These are phyloP conservation scores for Holocentrus rufus DNA, from an alignment of 2,797 vertebrate species.

Conservation along the genomic window DNA sequence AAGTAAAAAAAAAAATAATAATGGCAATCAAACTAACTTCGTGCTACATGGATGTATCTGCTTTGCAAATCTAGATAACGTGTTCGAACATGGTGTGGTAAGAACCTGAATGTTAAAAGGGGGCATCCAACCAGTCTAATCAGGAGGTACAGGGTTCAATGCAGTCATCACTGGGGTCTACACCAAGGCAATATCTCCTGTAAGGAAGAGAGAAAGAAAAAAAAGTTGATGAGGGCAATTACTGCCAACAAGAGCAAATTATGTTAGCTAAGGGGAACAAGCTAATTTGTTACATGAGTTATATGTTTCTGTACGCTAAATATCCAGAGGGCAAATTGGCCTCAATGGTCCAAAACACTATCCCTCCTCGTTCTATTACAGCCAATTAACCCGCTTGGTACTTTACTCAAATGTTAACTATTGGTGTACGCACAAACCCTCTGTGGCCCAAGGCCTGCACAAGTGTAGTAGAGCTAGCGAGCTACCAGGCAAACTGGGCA, in stretches of 20 bases:
- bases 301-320: background rate
- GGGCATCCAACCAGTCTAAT: conserved; percentile 86
- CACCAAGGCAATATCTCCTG: conserved; percentile 71
- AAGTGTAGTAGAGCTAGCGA: conserved; percentile 63
- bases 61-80: background rate
- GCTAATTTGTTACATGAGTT: background rate
- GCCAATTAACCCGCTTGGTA: conserved; percentile 24
- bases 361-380: background rate
- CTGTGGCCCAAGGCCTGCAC: conserved; percentile 66
- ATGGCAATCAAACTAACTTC: background rate
- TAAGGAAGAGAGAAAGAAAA: conserved; percentile 50
- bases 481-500: conserved; percentile 43
- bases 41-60: conserved; percentile 26
- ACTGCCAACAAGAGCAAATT: conserved; percentile 66
- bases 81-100: conserved; percentile 41
- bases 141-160: conserved; percentile 82
- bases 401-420: conserved; percentile 34
- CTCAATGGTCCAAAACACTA: background rate
- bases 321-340: background rate
- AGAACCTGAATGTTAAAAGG: conserved; percentile 81
- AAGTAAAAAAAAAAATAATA: background rate
- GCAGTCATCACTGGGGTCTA: conserved; percentile 83
- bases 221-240: conserved; percentile 73
- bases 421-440: conserved; percentile 48
- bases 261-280: conserved; percentile 35